Base-by-base conservation (phyloP, 2,113 vertebrate species). In the Leuciscus idus region DNA sequence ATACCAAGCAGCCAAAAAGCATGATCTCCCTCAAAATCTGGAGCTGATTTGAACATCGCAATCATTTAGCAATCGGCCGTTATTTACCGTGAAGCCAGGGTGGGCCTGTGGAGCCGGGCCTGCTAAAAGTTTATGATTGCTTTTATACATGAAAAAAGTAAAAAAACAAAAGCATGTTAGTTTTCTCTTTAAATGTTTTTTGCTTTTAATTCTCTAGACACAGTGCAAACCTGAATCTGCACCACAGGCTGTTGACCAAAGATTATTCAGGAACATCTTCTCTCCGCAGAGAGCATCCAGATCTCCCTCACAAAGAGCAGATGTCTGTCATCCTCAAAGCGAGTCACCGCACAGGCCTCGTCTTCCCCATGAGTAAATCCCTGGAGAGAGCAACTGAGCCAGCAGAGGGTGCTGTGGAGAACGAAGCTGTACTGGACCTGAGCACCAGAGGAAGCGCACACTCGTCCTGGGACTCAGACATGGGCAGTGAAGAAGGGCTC, bases 141-240 rank as follows among this genome's bases (percentile, higher is more conserved):
- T 43, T 61, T 43, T 21, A 50, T 48, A 13, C 21, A 61, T 36
- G 2, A 46, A 86, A 36, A 91, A 90, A 86, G 10, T 33, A 23
- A 13, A 23, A 73, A 73, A 80, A 81, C 19, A 52, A 59, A 62
- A 33, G 46, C 23, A 36, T 79, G 6, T 84, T 28, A 0, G 48
- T 57, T 75, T 43, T 21, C 30, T 81, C 36, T 81, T 86, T 26
- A 87, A 79, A 81, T 75, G 17, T n/a, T 88, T 55, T 89, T 70
- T 57, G 61, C 50, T 84, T 90, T 94, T 91, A 66, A 91, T 94
- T 89, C 93, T 84, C 91, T 82, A 98, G 98, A 94, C 97, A 99
- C 94, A 99, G 97, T 93, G 96, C 97, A 82, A 98, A 99, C 93
- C 88, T 97, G 90, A 98, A 95, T 91, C 96, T 99, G 87, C 98